Percentiles rank a stretch among this genome's conserved stretches.
Evolutionary conservation across 2,888 invertebrate genomes (phyloP).

Genomic region (Acleris sparsana): DNA sequence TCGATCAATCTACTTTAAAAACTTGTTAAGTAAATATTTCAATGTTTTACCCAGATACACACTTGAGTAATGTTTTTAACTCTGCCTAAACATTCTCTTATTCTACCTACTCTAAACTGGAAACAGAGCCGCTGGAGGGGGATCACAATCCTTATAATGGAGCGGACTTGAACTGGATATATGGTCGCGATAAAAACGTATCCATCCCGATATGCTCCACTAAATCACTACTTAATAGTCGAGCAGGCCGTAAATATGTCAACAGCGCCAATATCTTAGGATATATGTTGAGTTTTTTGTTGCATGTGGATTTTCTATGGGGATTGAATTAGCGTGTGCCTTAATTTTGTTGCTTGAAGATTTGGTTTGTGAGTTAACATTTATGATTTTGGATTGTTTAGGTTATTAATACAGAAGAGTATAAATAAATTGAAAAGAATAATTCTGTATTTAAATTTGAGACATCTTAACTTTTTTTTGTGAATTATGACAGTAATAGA

Average conservation of each 20-base stretch:
- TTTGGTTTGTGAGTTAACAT: too few species aligned
- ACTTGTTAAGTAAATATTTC: too few species aligned
- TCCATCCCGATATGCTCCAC: slow-evolving; percentile 81
- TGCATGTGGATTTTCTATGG: slow-evolving; percentile 44
- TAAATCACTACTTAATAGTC: slow-evolving; percentile 83
- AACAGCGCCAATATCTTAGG: slow-evolving; percentile 80
- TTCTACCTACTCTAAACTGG: slow-evolving; percentile 7
- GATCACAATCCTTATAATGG: slow-evolving; percentile 71
- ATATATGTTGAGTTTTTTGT: slow-evolving; percentile 61
- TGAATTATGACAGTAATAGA: too few species aligned
- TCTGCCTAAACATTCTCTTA: too few species aligned
- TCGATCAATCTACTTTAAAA: too few species aligned
- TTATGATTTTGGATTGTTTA: too few species aligned
- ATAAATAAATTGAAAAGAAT: too few species aligned
- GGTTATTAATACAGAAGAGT: too few species aligned
- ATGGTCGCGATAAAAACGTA: slow-evolving; percentile 81
- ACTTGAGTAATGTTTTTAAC: too few species aligned
- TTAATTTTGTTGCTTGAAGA: neutral
- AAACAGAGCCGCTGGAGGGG: slow-evolving; percentile 1
- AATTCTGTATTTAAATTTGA: too few species aligned
- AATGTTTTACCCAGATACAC: too few species aligned
- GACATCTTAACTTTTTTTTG: too few species aligned
- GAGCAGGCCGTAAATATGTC: slow-evolving; percentile 81
- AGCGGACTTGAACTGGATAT: slow-evolving; percentile 74
- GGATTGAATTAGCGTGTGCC: slow-evolving; percentile 19